Percentiles rank a stretch among this genome's conserved stretches.
Conservation (phyloP, 2,797 vertebrate genomes). For the Saxicola maurus region DNA sequence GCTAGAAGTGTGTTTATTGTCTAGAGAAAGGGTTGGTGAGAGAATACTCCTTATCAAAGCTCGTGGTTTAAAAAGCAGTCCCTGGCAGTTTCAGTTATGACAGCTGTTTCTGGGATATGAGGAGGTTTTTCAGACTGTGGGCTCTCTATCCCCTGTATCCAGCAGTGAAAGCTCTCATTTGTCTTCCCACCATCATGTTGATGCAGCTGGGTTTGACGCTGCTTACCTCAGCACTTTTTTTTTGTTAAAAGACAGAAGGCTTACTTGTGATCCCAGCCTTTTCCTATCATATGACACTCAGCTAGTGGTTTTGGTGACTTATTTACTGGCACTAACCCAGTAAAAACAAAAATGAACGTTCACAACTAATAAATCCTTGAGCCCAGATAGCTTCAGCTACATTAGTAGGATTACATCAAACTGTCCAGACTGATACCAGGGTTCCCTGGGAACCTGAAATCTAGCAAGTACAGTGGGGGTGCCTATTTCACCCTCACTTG, state of each 20-base stretch:
- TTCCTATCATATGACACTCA: slow-evolving; percentile 81
- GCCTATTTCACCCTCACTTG: neutral
- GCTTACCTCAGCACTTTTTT: slow-evolving; percentile 76
- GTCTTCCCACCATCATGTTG: slow-evolving; percentile 75
- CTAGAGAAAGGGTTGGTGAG: neutral
- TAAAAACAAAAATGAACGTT: slow-evolving; percentile 75
- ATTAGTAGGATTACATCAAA: slow-evolving; percentile 61
- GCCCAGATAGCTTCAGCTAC: slow-evolving; percentile 61
- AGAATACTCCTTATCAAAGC: slow-evolving; percentile 54
- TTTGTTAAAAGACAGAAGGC: slow-evolving; percentile 72
- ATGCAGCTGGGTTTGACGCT: slow-evolving; percentile 78
- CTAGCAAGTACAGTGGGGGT: neutral
- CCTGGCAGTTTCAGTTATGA: slow-evolving; percentile 58
- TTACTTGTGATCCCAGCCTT: slow-evolving; percentile 78
- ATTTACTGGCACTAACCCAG: slow-evolving; percentile 76
- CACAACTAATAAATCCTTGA: slow-evolving; percentile 74
- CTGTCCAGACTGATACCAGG: slow-evolving; percentile 40
- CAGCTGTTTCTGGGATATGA: slow-evolving; percentile 65
- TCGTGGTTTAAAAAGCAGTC: slow-evolving; percentile 18
- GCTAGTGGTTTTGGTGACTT: slow-evolving; percentile 74
- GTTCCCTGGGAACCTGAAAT: slow-evolving; percentile 27
- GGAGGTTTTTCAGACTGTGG: slow-evolving; percentile 56
- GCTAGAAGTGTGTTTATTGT: slow-evolving; percentile 24
- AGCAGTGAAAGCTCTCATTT: slow-evolving; percentile 77
- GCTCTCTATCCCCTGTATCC: slow-evolving; percentile 62